phyloP scores from a whole-genome alignment of 2,113 vertebrate species.

The Enhydra lutris region DNA sequence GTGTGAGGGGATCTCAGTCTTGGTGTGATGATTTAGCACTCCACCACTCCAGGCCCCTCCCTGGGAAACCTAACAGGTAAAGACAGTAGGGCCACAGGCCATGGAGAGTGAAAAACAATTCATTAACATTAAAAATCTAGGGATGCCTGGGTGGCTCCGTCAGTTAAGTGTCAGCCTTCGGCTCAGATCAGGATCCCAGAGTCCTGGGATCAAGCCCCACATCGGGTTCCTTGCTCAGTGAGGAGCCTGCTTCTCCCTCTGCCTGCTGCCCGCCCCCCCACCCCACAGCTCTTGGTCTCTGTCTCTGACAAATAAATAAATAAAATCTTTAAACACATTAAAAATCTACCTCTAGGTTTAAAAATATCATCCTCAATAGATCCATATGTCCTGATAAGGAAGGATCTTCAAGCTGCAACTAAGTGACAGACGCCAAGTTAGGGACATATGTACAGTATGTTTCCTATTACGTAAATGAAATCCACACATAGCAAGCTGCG shows the following conservation, averaged over 20 bases:
- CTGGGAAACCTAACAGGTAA: neutral
- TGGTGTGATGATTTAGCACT: neutral
- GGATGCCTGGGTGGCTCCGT: no score
- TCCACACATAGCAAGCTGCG: neutral
- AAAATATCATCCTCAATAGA: slow-evolving; percentile 8
- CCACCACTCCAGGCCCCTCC: neutral
- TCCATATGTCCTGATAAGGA: neutral
- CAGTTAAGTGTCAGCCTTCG: no score
- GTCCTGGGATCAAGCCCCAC: neutral
- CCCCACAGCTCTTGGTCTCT: no score
- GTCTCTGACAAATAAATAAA: no score
- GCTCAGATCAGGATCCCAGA: neutral
- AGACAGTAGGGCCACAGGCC: neutral
- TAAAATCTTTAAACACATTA: neutral
- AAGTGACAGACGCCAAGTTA: neutral
- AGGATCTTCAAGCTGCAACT: neutral
- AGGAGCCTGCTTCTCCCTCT: no score
- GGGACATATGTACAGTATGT: neutral
- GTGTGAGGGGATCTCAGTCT: neutral
- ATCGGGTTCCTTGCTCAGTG: no score
- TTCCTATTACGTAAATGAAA: neutral
- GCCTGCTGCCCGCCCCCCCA: no score
- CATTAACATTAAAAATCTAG: neutral
- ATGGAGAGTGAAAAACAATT: neutral
- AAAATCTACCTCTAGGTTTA: slow-evolving; percentile 9